Evolutionary conservation across 2,797 vertebrate species (phyloP), one percentile per base, ranked within the genome.

Genomic region (Acrocephalus scirpaceus): DNA sequence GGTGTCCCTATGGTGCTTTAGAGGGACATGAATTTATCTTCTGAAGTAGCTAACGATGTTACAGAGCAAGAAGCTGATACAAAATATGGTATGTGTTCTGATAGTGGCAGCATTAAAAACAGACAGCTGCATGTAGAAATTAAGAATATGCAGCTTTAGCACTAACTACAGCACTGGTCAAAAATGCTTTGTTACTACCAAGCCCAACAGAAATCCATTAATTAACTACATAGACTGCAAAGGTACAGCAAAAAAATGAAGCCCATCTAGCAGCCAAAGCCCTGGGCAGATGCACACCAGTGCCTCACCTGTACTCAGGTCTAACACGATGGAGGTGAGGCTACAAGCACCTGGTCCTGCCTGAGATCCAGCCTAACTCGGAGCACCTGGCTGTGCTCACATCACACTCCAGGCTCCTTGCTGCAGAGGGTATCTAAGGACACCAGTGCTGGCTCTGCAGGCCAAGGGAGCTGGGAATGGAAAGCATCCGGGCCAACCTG

Each of bases 241-340:
- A 73, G 13, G 57, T 71, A 60, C 15, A 57, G 10, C 5, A 81
- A 27, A 64, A 18, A 57, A 78, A 65, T 0, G 0, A 76, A 53
- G n/a, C 4, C n/a, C 6, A 23, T 4, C 13, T 27, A 45, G 42
- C 18, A 86, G 53, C 13, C 65, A 65, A 88, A 88, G 36, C 26
- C 44, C 44, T 30, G 22, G 73, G 34, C 34, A 90, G 65, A 69
- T 40, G 66, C 66, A 76, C 36, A 80, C 11, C 29, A 38, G 72
- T 18, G 42, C 47, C 32, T 29, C 44, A 48, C 15, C 64, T 7
- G 30, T 8, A 25, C 27, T n/a, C 34, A 32, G 27, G 36, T 32
- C 25, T 66, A 47, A 47, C 61, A n/a, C 0, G 0, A 11, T 36
- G 21, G 30, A 67, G 47, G 10, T 0, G 1, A 65, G 22, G 61